A percentile compares a stretch with the other conserved stretches of the same genome.
These are phyloP conservation scores for Lasiurus cinereus DNA, from an alignment of 2,113 vertebrate species.

Conservation along the genomic window DNA sequence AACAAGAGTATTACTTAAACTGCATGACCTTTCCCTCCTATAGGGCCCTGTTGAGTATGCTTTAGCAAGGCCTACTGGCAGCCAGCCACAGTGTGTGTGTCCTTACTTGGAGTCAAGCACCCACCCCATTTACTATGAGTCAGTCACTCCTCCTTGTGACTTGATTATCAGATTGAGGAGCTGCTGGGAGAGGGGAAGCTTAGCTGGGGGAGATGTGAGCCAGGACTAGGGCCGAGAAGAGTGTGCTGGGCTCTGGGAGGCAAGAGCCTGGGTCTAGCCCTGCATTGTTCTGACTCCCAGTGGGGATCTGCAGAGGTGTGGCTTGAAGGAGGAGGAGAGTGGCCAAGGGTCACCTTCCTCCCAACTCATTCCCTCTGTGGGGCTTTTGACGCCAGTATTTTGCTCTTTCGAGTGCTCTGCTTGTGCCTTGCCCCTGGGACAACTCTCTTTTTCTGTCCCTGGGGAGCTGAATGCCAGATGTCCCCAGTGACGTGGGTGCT, in stretches of 20 bases:
- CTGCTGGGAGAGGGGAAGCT: not conserved
- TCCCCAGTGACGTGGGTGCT: not conserved
- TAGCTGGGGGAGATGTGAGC: not conserved
- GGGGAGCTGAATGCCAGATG: not conserved
- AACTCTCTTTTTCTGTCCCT: not conserved
- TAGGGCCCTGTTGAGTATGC: not conserved
- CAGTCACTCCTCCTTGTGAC: not conserved
- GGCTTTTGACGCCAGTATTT: not conserved
- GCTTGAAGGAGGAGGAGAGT: not conserved
- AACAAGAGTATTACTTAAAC: not conserved
- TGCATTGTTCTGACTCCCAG: not conserved
- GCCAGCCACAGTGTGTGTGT: not conserved
- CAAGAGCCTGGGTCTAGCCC: not conserved
- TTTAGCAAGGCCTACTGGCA: not conserved
- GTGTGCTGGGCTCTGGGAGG: not conserved
- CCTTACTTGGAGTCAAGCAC: not conserved
- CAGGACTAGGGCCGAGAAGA: not conserved
- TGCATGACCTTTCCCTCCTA: not conserved
- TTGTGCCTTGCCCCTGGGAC: not conserved
- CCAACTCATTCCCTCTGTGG: not conserved
- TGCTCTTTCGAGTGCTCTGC: not conserved
- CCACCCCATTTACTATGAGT: not conserved
- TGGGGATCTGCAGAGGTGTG: not conserved
- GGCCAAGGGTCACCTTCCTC: not conserved
- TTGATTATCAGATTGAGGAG: not conserved